Evolutionary conservation across 2,113 vertebrate species (phyloP).

Genomic region (Crotalus helleri): DNA sequence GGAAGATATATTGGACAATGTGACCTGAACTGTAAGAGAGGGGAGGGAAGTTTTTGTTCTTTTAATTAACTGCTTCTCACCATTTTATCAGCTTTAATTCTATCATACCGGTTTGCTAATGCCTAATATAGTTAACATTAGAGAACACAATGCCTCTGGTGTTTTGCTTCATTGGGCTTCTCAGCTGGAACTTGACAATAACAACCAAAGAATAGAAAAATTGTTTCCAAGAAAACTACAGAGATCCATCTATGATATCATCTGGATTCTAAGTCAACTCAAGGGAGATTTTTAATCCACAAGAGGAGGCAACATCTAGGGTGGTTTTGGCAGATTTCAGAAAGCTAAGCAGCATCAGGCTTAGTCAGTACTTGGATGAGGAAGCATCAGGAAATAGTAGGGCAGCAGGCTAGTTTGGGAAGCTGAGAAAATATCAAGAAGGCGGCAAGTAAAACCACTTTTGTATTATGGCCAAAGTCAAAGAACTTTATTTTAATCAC

Average conservation of each 20-base stretch:
- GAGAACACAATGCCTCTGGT: too few relatives aligned
- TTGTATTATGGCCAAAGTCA: not conserved
- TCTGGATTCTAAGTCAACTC: not conserved
- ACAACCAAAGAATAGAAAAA: not conserved
- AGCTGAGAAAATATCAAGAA: not conserved
- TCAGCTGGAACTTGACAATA: not conserved
- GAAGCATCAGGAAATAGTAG: not conserved
- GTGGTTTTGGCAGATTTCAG: not conserved
- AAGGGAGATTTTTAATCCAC: not conserved
- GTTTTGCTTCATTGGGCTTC: too few relatives aligned
- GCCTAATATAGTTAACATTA: too few relatives aligned
- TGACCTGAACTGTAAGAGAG: too few relatives aligned
- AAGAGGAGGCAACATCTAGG: not conserved
- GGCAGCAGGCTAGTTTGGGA: not conserved
- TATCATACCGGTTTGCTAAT: too few relatives aligned
- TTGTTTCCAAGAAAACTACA: not conserved
- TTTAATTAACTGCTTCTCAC: too few relatives aligned
- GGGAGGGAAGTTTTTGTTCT: too few relatives aligned
- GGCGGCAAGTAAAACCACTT: not conserved
- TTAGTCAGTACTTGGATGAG: not conserved
- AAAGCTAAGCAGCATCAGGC: not conserved
- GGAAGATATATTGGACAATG: too few relatives aligned
- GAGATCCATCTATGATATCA: not conserved
- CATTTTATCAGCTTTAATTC: too few relatives aligned
- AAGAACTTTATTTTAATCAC: not conserved